These are phyloP conservation scores for Antheraea pernyi DNA, from an alignment of 1,140 invertebrate genomes.

Conservation along the genomic window DNA sequence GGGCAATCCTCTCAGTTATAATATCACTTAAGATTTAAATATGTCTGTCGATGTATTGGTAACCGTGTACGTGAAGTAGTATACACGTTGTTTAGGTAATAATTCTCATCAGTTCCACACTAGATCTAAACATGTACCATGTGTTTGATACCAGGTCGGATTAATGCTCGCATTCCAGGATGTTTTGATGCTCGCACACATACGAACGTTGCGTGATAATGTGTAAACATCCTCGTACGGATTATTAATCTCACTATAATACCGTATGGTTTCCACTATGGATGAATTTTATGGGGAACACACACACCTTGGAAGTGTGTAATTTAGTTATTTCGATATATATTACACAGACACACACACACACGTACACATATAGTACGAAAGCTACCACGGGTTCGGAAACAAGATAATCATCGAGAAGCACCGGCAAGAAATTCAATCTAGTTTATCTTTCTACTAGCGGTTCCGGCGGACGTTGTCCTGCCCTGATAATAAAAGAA, in stretches of 20 bases:
- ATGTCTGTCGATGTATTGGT: background rate
- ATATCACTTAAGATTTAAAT: too few relatives aligned
- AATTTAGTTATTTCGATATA: too few relatives aligned
- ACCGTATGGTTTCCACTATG: background rate
- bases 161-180: conserved; percentile 15
- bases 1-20: too few relatives aligned
- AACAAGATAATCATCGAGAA: too few relatives aligned
- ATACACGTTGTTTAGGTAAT: conserved; percentile 11
- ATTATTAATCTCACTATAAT: background rate
- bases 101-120: conserved; percentile 11
- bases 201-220: background rate
- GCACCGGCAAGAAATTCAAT: too few relatives aligned
- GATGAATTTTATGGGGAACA: background rate
- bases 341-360: too few relatives aligned
- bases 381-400: too few relatives aligned
- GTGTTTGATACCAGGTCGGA: conserved; percentile 10
- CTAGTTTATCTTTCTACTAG: too few relatives aligned
- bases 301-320: background rate
- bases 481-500: too few relatives aligned
- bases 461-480: too few relatives aligned
- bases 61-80: conserved; percentile 6
- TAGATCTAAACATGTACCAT: conserved; percentile 13
- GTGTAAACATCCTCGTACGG: conserved; percentile 7
- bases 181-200: conserved; percentile 12
- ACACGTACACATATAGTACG: too few relatives aligned